Conservation (phyloP, 2,888 invertebrate species). For the Steinernema scapterisci region DNA sequence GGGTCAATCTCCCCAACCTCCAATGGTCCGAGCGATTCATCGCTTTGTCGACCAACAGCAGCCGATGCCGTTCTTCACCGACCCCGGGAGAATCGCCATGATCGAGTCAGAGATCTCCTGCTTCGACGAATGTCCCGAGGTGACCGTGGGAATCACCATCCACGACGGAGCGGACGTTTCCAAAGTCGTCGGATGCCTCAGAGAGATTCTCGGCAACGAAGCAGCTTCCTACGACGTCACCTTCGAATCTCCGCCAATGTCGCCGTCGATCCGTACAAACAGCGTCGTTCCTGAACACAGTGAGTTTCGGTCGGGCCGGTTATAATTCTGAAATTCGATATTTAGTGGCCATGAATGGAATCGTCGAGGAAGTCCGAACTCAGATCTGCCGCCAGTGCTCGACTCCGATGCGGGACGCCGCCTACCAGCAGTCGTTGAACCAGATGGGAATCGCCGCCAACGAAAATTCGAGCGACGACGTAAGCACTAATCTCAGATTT, state of each 20-base stretch:
- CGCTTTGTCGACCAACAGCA: slow-evolving; percentile 6
- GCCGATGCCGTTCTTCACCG: not conserved
- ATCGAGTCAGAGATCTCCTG: not conserved
- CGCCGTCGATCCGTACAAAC: not conserved
- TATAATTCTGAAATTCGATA: not conserved
- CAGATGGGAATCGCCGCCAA: slow-evolving; percentile 18
- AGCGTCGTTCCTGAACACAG: slow-evolving; percentile 24
- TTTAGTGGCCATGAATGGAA: slow-evolving; percentile 9
- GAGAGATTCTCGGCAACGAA: slow-evolving; percentile 7
- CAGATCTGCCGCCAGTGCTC: slow-evolving; percentile 21
- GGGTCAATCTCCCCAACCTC: not conserved
- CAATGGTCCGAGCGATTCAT: slow-evolving; percentile 11
- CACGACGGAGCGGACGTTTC: slow-evolving; percentile 9
- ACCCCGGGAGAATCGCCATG: slow-evolving; percentile 5
- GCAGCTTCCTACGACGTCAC: not conserved
- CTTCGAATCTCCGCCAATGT: slow-evolving; percentile 21
- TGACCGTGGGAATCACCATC: slow-evolving; percentile 7
- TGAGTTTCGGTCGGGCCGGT: not conserved
- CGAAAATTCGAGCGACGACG: slow-evolving; percentile 12
- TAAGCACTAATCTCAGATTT: not conserved
- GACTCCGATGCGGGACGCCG: slow-evolving; percentile 10
- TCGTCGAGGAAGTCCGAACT: slow-evolving; percentile 3
- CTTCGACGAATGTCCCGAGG: not conserved
- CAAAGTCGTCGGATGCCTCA: not conserved
- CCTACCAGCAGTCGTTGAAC: slow-evolving; percentile 17